phyloP scores from a whole-genome alignment of 2,113 vertebrate genomes.

The Macroglossus sobrinus region DNA sequence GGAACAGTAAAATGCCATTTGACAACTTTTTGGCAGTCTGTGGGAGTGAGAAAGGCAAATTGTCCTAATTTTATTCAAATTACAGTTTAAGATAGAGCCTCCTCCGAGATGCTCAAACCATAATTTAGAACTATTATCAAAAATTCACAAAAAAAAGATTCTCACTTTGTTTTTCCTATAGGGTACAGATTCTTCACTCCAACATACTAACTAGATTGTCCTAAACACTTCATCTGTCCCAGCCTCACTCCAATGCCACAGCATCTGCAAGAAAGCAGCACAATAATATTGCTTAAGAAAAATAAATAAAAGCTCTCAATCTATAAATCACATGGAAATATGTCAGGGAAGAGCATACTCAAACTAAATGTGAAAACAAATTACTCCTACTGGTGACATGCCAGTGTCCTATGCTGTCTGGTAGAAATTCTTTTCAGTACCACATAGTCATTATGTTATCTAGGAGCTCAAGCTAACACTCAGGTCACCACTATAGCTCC shows the following conservation, averaged over 20 bases:
- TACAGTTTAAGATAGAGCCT: not conserved
- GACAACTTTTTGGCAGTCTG: not conserved
- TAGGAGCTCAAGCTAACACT: not conserved
- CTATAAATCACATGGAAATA: not conserved
- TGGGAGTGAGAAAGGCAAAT: not conserved
- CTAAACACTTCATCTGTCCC: not conserved
- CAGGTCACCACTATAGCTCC: not conserved
- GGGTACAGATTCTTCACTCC: not conserved
- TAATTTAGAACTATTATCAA: not conserved
- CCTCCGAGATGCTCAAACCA: not conserved
- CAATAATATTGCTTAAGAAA: not conserved
- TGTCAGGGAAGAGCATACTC: not conserved
- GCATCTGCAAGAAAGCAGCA: not conserved
- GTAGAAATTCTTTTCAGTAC: not conserved
- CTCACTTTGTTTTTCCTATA: not conserved
- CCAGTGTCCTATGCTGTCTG: not conserved
- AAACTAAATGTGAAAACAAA: not conserved
- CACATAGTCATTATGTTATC: not conserved
- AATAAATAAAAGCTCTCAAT: not conserved
- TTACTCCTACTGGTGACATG: not conserved
- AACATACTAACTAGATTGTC: not conserved
- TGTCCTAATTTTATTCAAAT: not conserved
- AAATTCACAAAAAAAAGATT: not conserved
- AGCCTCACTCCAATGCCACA: not conserved
- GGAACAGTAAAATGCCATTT: not conserved